A percentile compares a stretch with the other conserved stretches of the same genome.
Conservation (phyloP, 2,797 vertebrate genomes). For the Gymnocypris eckloni region DNA sequence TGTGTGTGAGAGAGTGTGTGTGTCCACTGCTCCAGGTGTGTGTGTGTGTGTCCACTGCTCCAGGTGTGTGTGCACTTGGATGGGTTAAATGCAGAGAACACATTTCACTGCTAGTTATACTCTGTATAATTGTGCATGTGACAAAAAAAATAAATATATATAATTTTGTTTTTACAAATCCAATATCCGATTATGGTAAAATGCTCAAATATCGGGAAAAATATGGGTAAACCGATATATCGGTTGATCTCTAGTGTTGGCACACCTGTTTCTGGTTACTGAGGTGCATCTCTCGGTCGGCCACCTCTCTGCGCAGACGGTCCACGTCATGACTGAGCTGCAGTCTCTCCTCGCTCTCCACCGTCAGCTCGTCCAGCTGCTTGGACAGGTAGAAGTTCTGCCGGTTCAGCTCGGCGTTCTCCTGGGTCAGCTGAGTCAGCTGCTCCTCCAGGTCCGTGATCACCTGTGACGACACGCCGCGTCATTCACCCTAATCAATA, state of each 20-base stretch:
- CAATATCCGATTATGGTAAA: too few relatives aligned
- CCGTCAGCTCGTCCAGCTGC: conserved; percentile 94
- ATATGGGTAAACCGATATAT: too few relatives aligned
- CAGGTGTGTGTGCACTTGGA: too few relatives aligned
- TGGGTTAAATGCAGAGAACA: too few relatives aligned
- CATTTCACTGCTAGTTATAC: too few relatives aligned
- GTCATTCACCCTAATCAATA: neutral
- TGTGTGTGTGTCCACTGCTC: too few relatives aligned
- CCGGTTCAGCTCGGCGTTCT: conserved; percentile 96
- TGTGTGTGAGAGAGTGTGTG: too few relatives aligned
- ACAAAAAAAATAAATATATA: too few relatives aligned
- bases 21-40: too few relatives aligned
- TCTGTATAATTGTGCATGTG: too few relatives aligned
- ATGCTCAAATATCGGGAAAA: too few relatives aligned
- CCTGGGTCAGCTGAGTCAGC: conserved; percentile 95
- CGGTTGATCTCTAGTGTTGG: neutral
- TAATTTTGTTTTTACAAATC: too few relatives aligned
- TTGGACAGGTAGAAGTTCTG: conserved; percentile 99
- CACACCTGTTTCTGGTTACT: conserved; percentile 97
- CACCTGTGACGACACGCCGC: conserved; percentile 76
- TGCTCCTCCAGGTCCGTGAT: conserved; percentile 98
- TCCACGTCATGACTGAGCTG: conserved; percentile 94
- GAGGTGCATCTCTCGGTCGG: conserved; percentile 96
- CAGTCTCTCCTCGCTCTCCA: conserved; percentile 89
- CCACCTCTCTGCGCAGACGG: conserved; percentile 94